phyloP scores from a whole-genome alignment of 2,797 vertebrate species.

The Crax fasciolata region DNA sequence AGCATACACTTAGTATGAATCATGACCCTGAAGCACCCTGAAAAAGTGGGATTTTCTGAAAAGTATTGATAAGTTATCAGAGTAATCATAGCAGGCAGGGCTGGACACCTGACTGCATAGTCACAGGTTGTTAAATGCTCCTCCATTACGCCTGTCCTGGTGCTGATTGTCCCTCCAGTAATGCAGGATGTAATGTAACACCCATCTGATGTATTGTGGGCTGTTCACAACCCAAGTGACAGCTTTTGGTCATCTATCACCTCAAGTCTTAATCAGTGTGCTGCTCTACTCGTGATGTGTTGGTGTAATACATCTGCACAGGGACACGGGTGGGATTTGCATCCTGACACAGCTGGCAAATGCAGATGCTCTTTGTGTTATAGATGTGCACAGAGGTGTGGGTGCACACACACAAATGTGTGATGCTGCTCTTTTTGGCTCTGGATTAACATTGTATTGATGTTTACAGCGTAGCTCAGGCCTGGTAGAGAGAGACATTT shows the following conservation, averaged over 20 bases:
- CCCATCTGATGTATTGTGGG: neutral
- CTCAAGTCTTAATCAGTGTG: neutral
- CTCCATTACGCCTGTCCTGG: neutral
- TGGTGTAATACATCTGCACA: slow-evolving; percentile 12
- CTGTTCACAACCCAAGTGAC: neutral
- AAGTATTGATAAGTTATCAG: neutral
- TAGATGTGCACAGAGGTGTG: neutral
- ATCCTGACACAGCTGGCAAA: neutral
- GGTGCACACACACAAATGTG: fast-evolving
- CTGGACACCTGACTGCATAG: neutral
- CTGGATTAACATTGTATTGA: neutral
- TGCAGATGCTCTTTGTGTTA: fast-evolving
- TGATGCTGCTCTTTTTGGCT: neutral
- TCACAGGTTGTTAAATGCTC: neutral
- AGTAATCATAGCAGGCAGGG: neutral
- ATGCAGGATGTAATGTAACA: neutral
- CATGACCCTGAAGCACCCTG: neutral
- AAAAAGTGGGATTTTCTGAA: neutral
- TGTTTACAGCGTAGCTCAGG: neutral
- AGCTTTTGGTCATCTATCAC: neutral
- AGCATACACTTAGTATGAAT: neutral
- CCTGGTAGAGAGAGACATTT: neutral
- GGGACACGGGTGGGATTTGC: neutral
- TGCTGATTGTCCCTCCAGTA: neutral
- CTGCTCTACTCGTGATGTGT: neutral